Evolutionary conservation across 2,113 vertebrate genomes (phyloP).

Genomic region (Xerus inauris): DNA sequence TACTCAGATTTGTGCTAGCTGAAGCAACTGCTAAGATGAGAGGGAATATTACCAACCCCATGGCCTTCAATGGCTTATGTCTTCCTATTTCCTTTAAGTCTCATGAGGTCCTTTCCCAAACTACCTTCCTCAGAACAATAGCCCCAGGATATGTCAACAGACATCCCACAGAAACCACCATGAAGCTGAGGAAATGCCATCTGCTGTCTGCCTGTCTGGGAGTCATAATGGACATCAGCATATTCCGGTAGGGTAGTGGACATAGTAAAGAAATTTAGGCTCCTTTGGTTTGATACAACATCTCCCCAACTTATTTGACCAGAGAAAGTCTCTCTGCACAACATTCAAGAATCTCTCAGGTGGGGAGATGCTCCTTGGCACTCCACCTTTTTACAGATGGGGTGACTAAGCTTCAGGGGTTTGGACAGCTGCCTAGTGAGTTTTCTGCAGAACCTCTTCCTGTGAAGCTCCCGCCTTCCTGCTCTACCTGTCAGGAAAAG

Average conservation of each 20-base stretch:
- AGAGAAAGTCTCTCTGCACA: not conserved
- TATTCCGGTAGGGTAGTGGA: fast-evolving
- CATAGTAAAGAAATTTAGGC: not conserved
- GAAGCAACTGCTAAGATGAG: not conserved
- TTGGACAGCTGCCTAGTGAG: fast-evolving
- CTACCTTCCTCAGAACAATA: not conserved
- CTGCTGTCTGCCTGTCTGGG: not conserved
- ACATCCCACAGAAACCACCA: not conserved
- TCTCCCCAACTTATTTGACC: not conserved
- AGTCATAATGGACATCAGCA: not conserved
- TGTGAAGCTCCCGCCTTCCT: not conserved
- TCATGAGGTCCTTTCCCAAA: not conserved
- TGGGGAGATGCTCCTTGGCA: not conserved
- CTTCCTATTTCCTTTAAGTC: not conserved
- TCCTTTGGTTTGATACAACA: not conserved
- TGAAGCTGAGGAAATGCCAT: not conserved
- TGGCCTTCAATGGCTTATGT: too few species aligned
- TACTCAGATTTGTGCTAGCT: too few species aligned
- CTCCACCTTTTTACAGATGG: not conserved
- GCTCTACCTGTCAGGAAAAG: not conserved
- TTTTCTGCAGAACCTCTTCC: not conserved
- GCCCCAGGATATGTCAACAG: not conserved
- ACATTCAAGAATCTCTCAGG: not conserved
- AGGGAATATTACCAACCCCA: not conserved
- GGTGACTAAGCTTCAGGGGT: not conserved